A percentile compares a stretch with the other conserved stretches of the same genome.
phyloP scores from a whole-genome alignment of 2,113 vertebrate genomes.

The Glaucidium brasilianum region DNA sequence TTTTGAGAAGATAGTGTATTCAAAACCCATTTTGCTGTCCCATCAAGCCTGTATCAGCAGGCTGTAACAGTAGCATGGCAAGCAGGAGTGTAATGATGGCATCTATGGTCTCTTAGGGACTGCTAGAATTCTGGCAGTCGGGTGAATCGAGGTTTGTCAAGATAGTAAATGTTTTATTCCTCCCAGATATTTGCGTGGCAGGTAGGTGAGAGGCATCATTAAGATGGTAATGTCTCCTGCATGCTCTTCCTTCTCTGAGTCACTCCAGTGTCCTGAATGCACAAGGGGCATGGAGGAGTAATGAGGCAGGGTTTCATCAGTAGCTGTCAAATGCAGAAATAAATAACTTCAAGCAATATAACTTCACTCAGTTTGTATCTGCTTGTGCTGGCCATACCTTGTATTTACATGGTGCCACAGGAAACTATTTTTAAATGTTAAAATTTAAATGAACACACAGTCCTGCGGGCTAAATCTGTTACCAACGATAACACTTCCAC shows the following conservation, averaged over 20 bases:
- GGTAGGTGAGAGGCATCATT: neutral
- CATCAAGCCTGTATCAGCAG: neutral
- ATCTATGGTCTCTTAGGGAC: neutral
- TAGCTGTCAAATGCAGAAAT: neutral
- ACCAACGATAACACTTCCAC: constrained; percentile 20
- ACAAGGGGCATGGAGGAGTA: neutral
- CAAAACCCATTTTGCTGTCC: neutral
- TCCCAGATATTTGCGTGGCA: neutral
- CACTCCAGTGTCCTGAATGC: neutral
- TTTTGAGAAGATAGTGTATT: neutral
- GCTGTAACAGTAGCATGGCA: neutral
- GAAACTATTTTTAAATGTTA: constrained; percentile 7
- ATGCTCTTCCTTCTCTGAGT: neutral
- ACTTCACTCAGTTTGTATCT: neutral
- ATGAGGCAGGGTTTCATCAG: neutral
- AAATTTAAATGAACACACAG: neutral
- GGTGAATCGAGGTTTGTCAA: neutral
- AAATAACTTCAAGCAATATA: neutral
- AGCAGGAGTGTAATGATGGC: neutral
- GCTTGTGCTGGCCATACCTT: neutral
- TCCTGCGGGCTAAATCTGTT: constrained; percentile 41
- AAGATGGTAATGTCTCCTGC: neutral
- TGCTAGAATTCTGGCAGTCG: neutral
- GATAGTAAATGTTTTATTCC: neutral
- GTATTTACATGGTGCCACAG: neutral